Evolutionary conservation across 35 echinoderm and acorn worm genomes (phyloP), one percentile per base, ranked within the genome.

Genomic region (Anneissia japonica): DNA sequence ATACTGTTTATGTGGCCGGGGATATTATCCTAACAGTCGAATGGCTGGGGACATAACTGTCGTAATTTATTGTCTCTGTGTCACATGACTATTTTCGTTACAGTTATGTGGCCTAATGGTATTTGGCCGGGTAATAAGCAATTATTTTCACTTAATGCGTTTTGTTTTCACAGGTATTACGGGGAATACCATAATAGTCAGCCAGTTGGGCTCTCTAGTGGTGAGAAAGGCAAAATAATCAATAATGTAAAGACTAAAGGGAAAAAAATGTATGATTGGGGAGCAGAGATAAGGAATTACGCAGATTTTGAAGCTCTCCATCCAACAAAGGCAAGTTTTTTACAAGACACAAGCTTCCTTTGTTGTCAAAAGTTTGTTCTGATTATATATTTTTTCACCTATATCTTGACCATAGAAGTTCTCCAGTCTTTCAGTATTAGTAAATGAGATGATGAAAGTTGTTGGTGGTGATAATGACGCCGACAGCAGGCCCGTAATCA

Each of bases 151-250:
- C n/a, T n/a, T n/a, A n/a, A n/a, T n/a, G n/a, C n/a, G n/a, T 3
- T 37, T 37, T 33, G 7, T 33, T 37, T 83, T 38, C 16, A 43
- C 37, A 86, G 84, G 73, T 86, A 38, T 17, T 86, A 86, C 56
- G 84, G 84, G 21, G 84, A 86, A 77, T 86, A 86, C 39, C 84
- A 86, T 76, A 38, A 35, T 39, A 30, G 40, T 12, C 46, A 77
- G 41, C 84, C 84, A n/a, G 39, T 74, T 13, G 73, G 56, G 30
- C 33, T 34, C 16, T 72, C n/a, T 0, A 28, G 31, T 23, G n/a
- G 36, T 21, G 56, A 73, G 12, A 72, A 86, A 76, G 19, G 19
- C 12, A 30, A 74, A 34, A 77, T 73, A 4, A 36, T 26, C 14
- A 23, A 30, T 1, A 39, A 86, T 23, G n/a, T 86, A 7, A 41